phyloP scores from a whole-genome alignment of 2,113 vertebrate genomes.

The Erinaceus europaeus region DNA sequence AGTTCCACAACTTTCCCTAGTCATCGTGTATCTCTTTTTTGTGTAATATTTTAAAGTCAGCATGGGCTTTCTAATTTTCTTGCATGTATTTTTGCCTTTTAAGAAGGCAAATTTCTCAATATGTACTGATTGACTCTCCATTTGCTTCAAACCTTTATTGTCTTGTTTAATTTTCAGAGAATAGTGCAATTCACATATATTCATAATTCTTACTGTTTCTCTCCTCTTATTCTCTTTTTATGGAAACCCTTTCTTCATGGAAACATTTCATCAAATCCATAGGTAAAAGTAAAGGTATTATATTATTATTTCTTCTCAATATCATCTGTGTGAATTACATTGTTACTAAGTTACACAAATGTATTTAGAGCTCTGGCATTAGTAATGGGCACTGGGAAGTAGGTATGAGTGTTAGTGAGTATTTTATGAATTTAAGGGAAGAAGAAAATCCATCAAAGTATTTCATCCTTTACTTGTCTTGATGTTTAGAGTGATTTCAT shows the following conservation, averaged over 20 bases:
- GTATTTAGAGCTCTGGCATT: slow-evolving; percentile 76
- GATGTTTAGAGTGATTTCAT: not conserved
- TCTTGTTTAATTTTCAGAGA: slow-evolving; percentile 81
- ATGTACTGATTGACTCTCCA: slow-evolving; percentile 65
- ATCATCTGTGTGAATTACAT: slow-evolving; percentile 74
- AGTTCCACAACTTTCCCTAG: slow-evolving; percentile 9
- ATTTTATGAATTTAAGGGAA: slow-evolving; percentile 79
- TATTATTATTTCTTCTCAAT: slow-evolving; percentile 82
- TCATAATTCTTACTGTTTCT: slow-evolving; percentile 90
- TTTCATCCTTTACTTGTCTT: slow-evolving; percentile 14
- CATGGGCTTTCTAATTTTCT: slow-evolving; percentile 78
- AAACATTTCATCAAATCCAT: slow-evolving; percentile 97
- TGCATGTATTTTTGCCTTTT: slow-evolving; percentile 83
- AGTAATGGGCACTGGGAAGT: slow-evolving; percentile 75
- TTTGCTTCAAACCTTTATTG: slow-evolving; percentile 78
- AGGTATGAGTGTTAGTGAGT: slow-evolving; percentile 85
- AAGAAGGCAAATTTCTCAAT: slow-evolving; percentile 52
- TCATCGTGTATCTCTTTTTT: slow-evolving; percentile 65
- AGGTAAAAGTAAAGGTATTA: slow-evolving; percentile 99
- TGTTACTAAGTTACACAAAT: slow-evolving; percentile 78
- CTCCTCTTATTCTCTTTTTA: slow-evolving; percentile 88
- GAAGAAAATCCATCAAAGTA: slow-evolving; percentile 53
- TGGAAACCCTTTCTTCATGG: slow-evolving; percentile 98
- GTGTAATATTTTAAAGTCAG: slow-evolving; percentile 73
- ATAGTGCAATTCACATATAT: slow-evolving; percentile 81